A percentile compares a stretch with the other conserved stretches of the same genome.
Evolutionary conservation across 2,888 invertebrate genomes (phyloP).

Genomic region (Agelastica alni): DNA sequence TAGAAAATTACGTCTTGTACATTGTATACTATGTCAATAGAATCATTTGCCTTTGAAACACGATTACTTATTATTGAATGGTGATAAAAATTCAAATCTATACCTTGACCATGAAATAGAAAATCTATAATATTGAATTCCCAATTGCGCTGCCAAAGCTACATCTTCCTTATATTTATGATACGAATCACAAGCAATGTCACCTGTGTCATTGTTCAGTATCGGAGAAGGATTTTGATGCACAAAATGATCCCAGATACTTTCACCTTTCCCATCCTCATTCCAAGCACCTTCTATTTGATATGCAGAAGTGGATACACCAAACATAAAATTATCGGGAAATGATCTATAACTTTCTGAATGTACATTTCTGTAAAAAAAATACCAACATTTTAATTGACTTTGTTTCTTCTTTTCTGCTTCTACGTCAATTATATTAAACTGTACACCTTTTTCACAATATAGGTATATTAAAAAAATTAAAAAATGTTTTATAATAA

Average conservation of each 20-base stretch:
- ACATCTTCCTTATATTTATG: slow-evolving; percentile 65
- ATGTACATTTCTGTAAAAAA: too few relatives aligned
- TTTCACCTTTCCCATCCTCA: slow-evolving; percentile 61
- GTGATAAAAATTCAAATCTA: neutral
- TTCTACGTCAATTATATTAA: too few relatives aligned
- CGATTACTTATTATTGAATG: too few relatives aligned
- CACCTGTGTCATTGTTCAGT: slow-evolving; percentile 57
- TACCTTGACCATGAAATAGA: slow-evolving; percentile 74
- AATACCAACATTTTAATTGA: too few relatives aligned
- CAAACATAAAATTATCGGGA: slow-evolving; percentile 32
- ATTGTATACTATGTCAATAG: too few relatives aligned
- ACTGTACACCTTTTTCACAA: too few relatives aligned
- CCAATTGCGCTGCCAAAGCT: slow-evolving; percentile 64
- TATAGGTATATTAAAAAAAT: too few relatives aligned
- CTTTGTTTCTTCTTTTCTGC: too few relatives aligned
- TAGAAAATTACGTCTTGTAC: too few relatives aligned
- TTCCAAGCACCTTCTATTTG: slow-evolving; percentile 42
- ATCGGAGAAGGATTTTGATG: slow-evolving; percentile 58
- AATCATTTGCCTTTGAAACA: too few relatives aligned
- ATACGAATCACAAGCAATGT: slow-evolving; percentile 71
- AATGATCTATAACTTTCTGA: slow-evolving; percentile 50
- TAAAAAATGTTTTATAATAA: too few relatives aligned
- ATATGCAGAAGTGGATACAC: slow-evolving; percentile 28
- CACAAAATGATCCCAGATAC: slow-evolving; percentile 70
- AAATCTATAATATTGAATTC: slow-evolving; percentile 70